Evolutionary conservation across 2,888 invertebrate genomes (phyloP).

Genomic region (Volucella zonaria): DNA sequence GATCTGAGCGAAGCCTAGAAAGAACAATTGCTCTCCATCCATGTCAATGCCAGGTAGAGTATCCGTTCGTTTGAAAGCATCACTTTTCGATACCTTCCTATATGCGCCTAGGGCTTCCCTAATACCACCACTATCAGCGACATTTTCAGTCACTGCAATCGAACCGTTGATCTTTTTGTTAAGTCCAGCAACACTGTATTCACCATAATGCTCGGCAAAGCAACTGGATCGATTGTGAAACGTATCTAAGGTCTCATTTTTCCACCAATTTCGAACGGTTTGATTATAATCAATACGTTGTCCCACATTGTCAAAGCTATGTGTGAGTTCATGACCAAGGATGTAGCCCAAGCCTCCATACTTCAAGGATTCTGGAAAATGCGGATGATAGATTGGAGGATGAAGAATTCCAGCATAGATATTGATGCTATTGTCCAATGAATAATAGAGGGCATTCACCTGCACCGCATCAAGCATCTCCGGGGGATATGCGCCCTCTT

Average conservation of each 20-base stretch:
- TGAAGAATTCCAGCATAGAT: slow-evolving; percentile 79
- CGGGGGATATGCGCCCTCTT: slow-evolving; percentile 75
- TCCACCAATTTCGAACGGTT: slow-evolving; percentile 77
- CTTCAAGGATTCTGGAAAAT: slow-evolving; percentile 79
- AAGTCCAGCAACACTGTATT: slow-evolving; percentile 78
- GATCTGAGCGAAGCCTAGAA: slow-evolving; percentile 79
- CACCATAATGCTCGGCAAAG: slow-evolving; percentile 77
- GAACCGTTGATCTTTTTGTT: slow-evolving; percentile 76
- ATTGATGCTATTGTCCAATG: slow-evolving; percentile 79
- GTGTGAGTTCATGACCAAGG: slow-evolving; percentile 80
- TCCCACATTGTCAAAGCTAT: slow-evolving; percentile 79
- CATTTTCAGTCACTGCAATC: slow-evolving; percentile 79
- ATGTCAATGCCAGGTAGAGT: slow-evolving; percentile 79
- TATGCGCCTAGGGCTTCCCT: slow-evolving; percentile 78
- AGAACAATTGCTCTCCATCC: slow-evolving; percentile 79
- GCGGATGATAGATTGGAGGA: slow-evolving; percentile 78
- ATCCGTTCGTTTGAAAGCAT: slow-evolving; percentile 73
- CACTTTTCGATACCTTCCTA: slow-evolving; percentile 76
- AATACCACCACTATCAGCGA: slow-evolving; percentile 80
- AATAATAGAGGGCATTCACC: slow-evolving; percentile 80
- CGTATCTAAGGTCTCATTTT: slow-evolving; percentile 76
- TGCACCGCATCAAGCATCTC: slow-evolving; percentile 77
- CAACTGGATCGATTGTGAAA: slow-evolving; percentile 78
- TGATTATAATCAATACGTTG: slow-evolving; percentile 76
- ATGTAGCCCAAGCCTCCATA: slow-evolving; percentile 80